These are phyloP conservation scores for Eupeodes corollae DNA, from an alignment of 1,140 invertebrate species.

Conservation along the genomic window DNA sequence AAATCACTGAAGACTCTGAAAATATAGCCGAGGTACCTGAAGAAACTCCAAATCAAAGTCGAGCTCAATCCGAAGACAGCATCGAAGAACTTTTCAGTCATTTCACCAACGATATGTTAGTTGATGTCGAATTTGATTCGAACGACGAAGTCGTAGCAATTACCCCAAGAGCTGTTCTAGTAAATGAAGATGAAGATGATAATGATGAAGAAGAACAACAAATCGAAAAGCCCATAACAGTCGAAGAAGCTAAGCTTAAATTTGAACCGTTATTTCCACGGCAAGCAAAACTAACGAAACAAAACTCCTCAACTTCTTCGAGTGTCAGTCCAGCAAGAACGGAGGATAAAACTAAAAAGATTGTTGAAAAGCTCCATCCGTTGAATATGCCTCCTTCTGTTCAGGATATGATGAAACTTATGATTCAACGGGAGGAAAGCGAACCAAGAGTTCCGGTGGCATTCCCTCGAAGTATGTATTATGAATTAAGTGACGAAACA, in stretches of 20 bases:
- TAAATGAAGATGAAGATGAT: constrained; percentile 9
- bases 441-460: no score
- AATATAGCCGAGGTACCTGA: background rate
- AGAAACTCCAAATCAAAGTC: constrained; percentile 30
- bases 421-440: background rate
- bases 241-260: constrained; percentile 20
- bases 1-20: background rate
- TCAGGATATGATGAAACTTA: constrained; percentile 23
- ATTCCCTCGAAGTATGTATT: no score
- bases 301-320: constrained; percentile 16
- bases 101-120: constrained; percentile 31
- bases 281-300: constrained; percentile 23
- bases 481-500: no score
- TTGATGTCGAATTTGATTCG: constrained; percentile 30
- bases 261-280: constrained; percentile 21
- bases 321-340: background rate
- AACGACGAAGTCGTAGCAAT: constrained; percentile 30
- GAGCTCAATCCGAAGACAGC: constrained; percentile 28
- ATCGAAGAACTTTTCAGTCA: constrained; percentile 31
- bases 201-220: background rate
- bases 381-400: constrained; percentile 29
- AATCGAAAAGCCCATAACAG: constrained; percentile 8
- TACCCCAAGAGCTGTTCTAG: constrained; percentile 9
- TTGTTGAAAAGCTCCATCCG: constrained; percentile 22
- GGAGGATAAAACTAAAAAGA: constrained; percentile 14